Percentiles rank a stretch among this genome's conserved stretches.
Conservation (phyloP, 2,113 vertebrate species). For the Nycticryphes semicollaris region DNA sequence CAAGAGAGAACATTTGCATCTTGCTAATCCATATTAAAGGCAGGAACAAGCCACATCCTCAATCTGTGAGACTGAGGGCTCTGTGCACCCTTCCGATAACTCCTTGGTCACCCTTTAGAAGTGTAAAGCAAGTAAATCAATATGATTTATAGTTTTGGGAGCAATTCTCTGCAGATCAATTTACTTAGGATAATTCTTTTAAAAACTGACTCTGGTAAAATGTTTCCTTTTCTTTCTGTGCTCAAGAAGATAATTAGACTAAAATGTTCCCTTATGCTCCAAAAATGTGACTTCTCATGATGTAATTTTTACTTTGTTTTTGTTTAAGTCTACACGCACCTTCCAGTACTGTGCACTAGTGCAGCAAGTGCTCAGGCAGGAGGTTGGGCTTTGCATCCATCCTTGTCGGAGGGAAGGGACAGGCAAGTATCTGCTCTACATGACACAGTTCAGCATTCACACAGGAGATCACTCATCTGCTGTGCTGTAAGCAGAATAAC, state of each 20-base stretch:
- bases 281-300: slow-evolving; percentile 32
- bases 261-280: slow-evolving; percentile 55
- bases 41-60: not conserved
- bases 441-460: not conserved
- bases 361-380: not conserved
- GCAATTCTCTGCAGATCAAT: slow-evolving; percentile 37
- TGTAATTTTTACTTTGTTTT: slow-evolving; percentile 16
- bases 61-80: not conserved
- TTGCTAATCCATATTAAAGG: not conserved
- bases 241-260: slow-evolving; percentile 41
- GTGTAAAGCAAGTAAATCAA: slow-evolving; percentile 22
- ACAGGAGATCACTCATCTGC: not conserved
- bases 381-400: not conserved
- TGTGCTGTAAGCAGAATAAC: not conserved
- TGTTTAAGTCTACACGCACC: not conserved
- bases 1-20: not conserved
- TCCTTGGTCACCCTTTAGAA: not conserved
- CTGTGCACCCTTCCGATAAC: not conserved
- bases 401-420: not conserved
- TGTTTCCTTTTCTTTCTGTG: slow-evolving; percentile 55
- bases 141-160: slow-evolving; percentile 33
- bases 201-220: slow-evolving; percentile 40
- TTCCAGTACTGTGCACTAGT: not conserved
- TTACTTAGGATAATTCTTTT: slow-evolving; percentile 45
- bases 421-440: not conserved